Conservation (phyloP, 2,113 vertebrate species). For the Pica pica region DNA sequence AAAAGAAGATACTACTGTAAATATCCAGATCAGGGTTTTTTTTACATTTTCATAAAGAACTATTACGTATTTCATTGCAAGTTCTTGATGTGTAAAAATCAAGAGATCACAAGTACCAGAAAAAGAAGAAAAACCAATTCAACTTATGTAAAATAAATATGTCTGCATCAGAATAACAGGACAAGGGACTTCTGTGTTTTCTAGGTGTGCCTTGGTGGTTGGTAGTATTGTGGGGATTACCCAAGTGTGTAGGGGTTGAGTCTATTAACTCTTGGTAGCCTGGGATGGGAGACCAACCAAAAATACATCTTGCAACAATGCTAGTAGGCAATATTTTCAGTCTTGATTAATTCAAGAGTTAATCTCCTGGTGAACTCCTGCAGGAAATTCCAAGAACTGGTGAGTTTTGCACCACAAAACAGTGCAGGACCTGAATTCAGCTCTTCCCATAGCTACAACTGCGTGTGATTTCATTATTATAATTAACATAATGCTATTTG, state of each 20-base stretch:
- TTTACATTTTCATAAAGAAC: background rate
- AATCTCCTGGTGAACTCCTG: background rate
- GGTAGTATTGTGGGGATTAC: background rate
- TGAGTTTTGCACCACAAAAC: background rate
- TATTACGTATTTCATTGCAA: background rate
- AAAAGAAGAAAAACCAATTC: background rate
- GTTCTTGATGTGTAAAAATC: background rate
- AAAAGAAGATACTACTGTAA: background rate
- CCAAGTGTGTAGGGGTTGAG: background rate
- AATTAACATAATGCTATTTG: background rate
- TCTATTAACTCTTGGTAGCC: background rate
- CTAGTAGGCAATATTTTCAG: background rate
- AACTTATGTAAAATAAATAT: background rate
- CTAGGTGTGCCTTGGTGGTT: background rate
- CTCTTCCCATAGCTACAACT: background rate
- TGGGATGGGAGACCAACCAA: background rate
- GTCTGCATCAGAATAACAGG: background rate
- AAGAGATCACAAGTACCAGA: background rate
- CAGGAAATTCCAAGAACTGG: background rate
- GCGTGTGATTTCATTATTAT: fast-evolving
- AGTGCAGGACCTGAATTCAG: background rate
- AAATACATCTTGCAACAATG: background rate
- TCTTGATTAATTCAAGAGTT: background rate
- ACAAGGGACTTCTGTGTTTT: background rate
- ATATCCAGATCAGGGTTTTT: background rate